Evolutionary conservation across 1,140 invertebrate species (phyloP).

Genomic region (Aphelenchoides fujianensis): DNA sequence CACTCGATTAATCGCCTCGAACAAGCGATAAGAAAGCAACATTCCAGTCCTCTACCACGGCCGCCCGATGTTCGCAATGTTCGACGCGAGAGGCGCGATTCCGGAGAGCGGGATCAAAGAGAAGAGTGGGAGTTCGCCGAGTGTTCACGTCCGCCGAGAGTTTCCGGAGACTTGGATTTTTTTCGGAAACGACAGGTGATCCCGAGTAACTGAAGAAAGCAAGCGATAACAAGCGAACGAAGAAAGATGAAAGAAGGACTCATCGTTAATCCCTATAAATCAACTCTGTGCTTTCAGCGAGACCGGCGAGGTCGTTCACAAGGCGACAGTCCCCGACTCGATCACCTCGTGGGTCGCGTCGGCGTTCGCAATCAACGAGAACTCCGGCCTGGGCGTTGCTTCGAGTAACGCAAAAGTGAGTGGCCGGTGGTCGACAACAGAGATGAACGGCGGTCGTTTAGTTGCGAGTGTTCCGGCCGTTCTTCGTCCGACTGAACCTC

Average conservation of each 20-base stretch:
- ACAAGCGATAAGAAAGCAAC: no score
- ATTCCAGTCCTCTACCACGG: no score
- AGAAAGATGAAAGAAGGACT: not conserved
- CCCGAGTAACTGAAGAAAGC: no score
- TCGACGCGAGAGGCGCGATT: no score
- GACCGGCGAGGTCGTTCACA: constrained; percentile 66
- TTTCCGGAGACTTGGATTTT: constrained; percentile 34
- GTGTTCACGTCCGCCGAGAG: not conserved
- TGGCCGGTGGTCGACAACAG: constrained; percentile 1
- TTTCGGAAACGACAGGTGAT: not conserved
- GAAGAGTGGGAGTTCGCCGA: no score
- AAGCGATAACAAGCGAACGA: not conserved
- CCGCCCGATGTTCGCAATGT: no score
- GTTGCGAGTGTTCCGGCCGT: constrained; percentile 80
- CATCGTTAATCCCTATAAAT: no score
- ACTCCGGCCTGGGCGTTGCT: constrained; percentile 78
- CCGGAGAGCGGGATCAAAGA: no score
- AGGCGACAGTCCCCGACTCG: constrained; percentile 74
- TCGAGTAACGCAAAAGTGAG: constrained; percentile 70
- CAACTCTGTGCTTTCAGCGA: constrained; percentile 62
- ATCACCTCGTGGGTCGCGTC: constrained; percentile 88
- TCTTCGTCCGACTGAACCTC: constrained; percentile 79
- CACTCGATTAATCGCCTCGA: no score
- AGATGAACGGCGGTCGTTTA: constrained; percentile 56
- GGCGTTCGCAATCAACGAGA: constrained; percentile 82